A percentile compares a stretch with the other conserved stretches of the same genome.
phyloP scores from a whole-genome alignment of 2,797 vertebrate genomes.

The Anguilla anguilla region DNA sequence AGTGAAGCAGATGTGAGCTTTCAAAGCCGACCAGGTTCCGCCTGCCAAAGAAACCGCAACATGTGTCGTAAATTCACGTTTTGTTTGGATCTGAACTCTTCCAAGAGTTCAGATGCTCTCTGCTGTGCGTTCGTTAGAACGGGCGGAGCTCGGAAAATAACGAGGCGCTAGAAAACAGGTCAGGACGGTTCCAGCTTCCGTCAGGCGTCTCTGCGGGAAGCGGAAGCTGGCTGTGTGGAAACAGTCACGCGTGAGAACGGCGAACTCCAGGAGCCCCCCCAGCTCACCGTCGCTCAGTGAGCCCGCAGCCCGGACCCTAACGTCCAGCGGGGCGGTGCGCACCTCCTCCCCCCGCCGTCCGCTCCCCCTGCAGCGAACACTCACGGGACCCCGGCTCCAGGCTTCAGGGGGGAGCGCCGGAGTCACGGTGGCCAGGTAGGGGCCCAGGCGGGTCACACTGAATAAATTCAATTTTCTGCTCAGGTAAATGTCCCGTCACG shows the following conservation, averaged over 20 bases:
- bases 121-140: background rate
- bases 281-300: too few relatives aligned
- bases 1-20: background rate
- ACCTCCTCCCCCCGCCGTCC: too few relatives aligned
- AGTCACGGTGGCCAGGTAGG: background rate
- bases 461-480: conserved; percentile 48
- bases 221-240: background rate
- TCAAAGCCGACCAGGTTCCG: background rate
- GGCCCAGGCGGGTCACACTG: background rate
- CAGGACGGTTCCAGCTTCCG: background rate
- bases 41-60: background rate
- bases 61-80: background rate
- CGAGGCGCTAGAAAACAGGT: background rate
- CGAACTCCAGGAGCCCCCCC: background rate
- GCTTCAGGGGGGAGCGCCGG: background rate
- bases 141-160: background rate
- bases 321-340: background rate
- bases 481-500: conserved; percentile 33
- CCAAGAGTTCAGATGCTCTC: background rate
- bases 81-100: background rate
- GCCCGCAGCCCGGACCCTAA: background rate
- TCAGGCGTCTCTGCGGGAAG: background rate
- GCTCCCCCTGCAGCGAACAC: background rate
- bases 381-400: background rate
- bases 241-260: background rate